Evolutionary conservation across 2,888 invertebrate species (phyloP), one percentile per base, ranked within the genome.

Genomic region (Dryocosmus kuriphilus): DNA sequence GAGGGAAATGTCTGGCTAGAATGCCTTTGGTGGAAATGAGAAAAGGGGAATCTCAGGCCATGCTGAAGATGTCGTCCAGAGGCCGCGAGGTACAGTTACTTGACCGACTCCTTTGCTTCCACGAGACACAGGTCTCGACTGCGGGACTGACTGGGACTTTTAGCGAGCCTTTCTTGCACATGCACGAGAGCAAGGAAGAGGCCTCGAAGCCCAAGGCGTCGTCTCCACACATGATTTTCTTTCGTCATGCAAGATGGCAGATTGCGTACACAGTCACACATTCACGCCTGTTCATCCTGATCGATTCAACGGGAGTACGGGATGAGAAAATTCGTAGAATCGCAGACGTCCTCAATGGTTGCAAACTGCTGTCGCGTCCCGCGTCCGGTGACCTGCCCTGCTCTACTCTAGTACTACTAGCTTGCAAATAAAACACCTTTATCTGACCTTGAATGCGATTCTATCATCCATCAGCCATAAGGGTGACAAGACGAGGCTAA

Each of bases 61-160:
- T 74, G 79, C 74, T 86, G 86, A 90, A 90, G 89, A 90, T 89
- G 89, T 90, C 90, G 89, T 88, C 85, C 88, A 84, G 87, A 84
- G 88, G 88, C 89, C 90, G 88, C 87, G 90, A 88, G 88, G 86
- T 90, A 90, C 91, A 90, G 91, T 91, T 91, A 91, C 88, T 86
- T 91, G 91, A 91, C 91, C 91, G 91, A 90, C 90, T 91, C 88
- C 86, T 88, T 80, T 76, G 74, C 77, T 80, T 74, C 14, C n/a
- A 16, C 41, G 32, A 27, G n/a, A 78, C 77, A 75, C 79, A 79
- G 76, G 77, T 82, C 79, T 77, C 61, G 62, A 63, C n/a, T n/a
- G n/a, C n/a, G n/a, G n/a, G n/a, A n/a, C n/a, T n/a, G n/a, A n/a
- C 60, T 57, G 32, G n/a, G 55, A 24, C 76, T 76, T 76, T 38